Evolutionary conservation across 2,888 invertebrate genomes (phyloP).

Genomic region (Drosophila anomalata): DNA sequence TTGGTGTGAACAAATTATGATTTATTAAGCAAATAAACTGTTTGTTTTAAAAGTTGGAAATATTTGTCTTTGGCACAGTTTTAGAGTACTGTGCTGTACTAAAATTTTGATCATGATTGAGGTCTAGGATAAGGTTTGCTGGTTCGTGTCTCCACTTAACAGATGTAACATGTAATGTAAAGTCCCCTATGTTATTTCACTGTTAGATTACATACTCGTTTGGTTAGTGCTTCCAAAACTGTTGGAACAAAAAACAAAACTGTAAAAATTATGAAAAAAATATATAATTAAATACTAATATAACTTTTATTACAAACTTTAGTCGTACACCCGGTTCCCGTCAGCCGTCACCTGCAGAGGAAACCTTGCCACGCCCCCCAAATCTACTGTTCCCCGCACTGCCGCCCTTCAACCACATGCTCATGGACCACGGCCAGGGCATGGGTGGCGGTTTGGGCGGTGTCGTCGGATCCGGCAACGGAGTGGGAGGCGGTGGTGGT

Average conservation of each 20-base stretch:
- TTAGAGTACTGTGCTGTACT: not conserved
- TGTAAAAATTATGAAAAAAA: not conserved
- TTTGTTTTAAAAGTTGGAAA: not conserved
- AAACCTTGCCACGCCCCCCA: conserved; percentile 85
- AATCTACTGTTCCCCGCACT: conserved; percentile 82
- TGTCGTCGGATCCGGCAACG: conserved; percentile 55
- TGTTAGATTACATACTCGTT: not conserved
- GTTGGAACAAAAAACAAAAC: not conserved
- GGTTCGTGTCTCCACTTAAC: conserved; percentile 25
- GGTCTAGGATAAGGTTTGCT: conserved; percentile 16
- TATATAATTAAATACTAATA: not conserved
- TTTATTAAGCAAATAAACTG: not conserved
- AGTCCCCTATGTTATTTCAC: conserved; percentile 1
- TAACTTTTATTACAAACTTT: conserved; percentile 15
- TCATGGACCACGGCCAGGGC: conserved; percentile 83
- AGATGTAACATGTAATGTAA: conserved; percentile 8
- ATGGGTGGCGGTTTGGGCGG: conserved; percentile 65
- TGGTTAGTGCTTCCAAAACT: not conserved
- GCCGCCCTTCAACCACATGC: conserved; percentile 85
- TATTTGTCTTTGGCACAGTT: conserved; percentile 4
- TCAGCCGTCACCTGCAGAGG: conserved; percentile 95
- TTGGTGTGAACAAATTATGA: not conserved
- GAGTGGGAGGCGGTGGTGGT: conserved; percentile 49
- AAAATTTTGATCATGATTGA: not conserved
- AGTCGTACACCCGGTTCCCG: conserved; percentile 95